Evolutionary conservation across 2,888 invertebrate genomes (phyloP).

Genomic region (Agrochola macilenta): DNA sequence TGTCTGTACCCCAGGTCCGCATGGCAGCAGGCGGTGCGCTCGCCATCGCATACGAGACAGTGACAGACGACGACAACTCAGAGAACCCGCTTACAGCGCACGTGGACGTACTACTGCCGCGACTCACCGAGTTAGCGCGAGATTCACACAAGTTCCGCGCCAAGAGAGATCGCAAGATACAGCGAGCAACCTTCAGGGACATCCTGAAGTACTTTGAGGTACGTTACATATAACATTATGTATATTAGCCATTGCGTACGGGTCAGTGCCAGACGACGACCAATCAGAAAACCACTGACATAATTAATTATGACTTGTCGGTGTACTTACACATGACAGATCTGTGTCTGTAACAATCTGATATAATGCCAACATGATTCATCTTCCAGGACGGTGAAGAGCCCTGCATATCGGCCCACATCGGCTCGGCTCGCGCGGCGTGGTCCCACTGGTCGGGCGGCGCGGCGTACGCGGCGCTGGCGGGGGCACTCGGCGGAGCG

Average conservation of each 20-base stretch:
- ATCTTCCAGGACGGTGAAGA: slow-evolving; percentile 79
- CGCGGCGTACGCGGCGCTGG: slow-evolving; percentile 91
- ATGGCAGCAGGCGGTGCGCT: slow-evolving; percentile 94
- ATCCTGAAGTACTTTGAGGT: slow-evolving; percentile 97
- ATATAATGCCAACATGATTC: background rate
- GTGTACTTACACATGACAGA: no score
- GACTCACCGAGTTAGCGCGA: slow-evolving; percentile 95
- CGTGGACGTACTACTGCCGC: slow-evolving; percentile 92
- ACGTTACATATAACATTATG: slow-evolving; percentile 54
- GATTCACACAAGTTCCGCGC: slow-evolving; percentile 98
- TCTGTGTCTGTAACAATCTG: no score
- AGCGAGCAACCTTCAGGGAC: slow-evolving; percentile 98
- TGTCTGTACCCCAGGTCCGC: slow-evolving; percentile 80
- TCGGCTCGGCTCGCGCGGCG: slow-evolving; percentile 93
- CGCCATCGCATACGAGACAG: slow-evolving; percentile 94
- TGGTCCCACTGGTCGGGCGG: slow-evolving; percentile 94
- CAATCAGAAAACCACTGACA: accelerated
- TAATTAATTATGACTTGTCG: accelerated
- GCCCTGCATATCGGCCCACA: slow-evolving; percentile 91
- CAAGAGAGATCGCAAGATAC: slow-evolving; percentile 98
- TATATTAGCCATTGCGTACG: background rate
- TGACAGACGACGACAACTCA: slow-evolving; percentile 93
- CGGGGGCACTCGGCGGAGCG: slow-evolving; percentile 92
- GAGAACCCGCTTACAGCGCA: slow-evolving; percentile 90
- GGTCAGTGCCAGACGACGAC: no score